phyloP scores from a whole-genome alignment of 2,888 invertebrate species.

The Cataglyphis albicans region DNA sequence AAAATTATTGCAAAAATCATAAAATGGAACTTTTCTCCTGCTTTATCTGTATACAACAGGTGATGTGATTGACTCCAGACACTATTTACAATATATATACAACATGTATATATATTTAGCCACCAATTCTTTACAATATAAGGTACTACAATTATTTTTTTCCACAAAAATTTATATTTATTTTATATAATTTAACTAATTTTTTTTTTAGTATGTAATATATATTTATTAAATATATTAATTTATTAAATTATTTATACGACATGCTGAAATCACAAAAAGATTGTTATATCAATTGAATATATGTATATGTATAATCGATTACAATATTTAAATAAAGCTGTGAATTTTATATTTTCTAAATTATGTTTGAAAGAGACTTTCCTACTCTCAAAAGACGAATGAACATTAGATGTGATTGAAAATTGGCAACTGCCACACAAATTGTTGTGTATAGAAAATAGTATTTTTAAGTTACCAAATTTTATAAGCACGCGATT shows the following conservation, averaged over 20 bases:
- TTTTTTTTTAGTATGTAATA: not conserved
- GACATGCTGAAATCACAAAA: not conserved
- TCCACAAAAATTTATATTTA: not conserved
- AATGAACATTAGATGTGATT: not conserved
- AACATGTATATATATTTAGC: not conserved
- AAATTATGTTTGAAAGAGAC: not conserved
- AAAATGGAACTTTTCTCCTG: too few species aligned
- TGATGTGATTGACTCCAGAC: too few species aligned
- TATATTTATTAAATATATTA: not conserved
- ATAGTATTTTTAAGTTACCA: constrained; percentile 8
- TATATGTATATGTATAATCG: not conserved
- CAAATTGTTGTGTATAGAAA: constrained; percentile 14
- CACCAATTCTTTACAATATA: not conserved
- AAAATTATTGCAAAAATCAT: too few species aligned
- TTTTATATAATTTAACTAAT: constrained; percentile 5
- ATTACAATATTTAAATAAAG: not conserved
- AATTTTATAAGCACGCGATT: constrained; percentile 33
- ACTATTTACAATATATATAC: too few species aligned
- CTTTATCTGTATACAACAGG: too few species aligned
- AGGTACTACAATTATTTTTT: not conserved
- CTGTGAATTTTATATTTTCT: not conserved
- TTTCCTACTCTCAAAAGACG: not conserved
- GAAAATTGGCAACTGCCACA: constrained; percentile 30
- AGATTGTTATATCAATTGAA: constrained; percentile 7
- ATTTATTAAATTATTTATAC: not conserved